Conservation (phyloP, 2,113 vertebrate species). For the Odontophorus gujanensis region DNA sequence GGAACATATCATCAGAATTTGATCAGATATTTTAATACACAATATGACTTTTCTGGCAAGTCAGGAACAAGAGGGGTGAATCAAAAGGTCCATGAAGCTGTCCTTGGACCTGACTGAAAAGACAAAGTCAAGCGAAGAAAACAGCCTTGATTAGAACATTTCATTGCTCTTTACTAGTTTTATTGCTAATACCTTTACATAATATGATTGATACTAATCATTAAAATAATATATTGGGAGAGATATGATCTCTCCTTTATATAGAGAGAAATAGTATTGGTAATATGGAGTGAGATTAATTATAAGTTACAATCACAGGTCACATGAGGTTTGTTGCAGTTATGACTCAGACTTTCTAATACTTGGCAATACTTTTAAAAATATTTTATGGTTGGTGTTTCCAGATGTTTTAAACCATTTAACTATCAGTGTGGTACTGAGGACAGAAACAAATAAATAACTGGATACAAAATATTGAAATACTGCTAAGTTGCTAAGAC, state of each 20-base stretch:
- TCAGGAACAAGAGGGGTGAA: not conserved
- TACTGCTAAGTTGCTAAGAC: not conserved
- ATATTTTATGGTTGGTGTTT: not conserved
- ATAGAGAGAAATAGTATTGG: not conserved
- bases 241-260: not conserved
- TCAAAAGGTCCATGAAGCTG: not conserved
- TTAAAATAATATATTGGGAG: slow-evolving; percentile 23
- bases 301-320: slow-evolving; percentile 8
- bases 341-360: not conserved
- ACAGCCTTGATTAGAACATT: not conserved
- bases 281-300: not conserved
- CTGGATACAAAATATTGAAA: not conserved
- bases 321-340: not conserved
- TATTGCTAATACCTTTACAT: not conserved
- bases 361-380: not conserved
- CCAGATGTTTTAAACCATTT: not conserved
- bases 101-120: not conserved
- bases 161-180: not conserved
- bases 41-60: not conserved
- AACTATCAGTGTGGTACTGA: not conserved
- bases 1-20: not conserved
- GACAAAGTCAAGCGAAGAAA: not conserved
- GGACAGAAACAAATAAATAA: not conserved
- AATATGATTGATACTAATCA: not conserved
- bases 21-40: not conserved